Base-by-base conservation (phyloP, 1,140 invertebrate species). In the Dendroctonus valens region DNA sequence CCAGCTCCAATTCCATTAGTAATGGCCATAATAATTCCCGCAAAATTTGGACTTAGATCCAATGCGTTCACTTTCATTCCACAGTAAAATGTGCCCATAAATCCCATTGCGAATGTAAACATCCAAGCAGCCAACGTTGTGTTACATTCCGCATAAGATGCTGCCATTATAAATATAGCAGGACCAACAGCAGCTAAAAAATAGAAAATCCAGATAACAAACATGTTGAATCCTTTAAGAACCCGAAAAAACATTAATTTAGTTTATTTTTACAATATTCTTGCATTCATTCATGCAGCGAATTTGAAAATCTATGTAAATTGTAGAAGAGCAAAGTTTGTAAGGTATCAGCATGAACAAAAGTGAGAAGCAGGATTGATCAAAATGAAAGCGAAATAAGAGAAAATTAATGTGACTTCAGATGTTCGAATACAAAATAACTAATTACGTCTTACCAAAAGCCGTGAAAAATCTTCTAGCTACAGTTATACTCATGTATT, bases 1-100 rank as follows among this genome's bases (percentile, higher is more conserved):
- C 92, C 83, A 0, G 91, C 90, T 4, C 91, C 92, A 61, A 92
- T 87, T 1, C 90, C 91, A 76, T 95, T 94, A 0, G 91, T 89
- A 51, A 94, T 83, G 1, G 91, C 92, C 83, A 93, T 93, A 11
- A 92, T 77, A 0, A 89, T 89, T 51, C 91, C 91, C 9, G 91
- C 90, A 79, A 87, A 91, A 78, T 91, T 93, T 3, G 91, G 90
- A 41, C 89, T 89, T 50, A 96, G 83, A 77, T 95, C 92, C 52
- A 94, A 79, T 12, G 91, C 87, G 73, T 93, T 94, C 0, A 91
- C 86, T 77, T 90, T 90, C 84, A 90, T 87, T 41, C 88, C 88
- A 52, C 87, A 87, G 79, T 89, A 90, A 76, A 87, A 90, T 12
- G 87, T 85, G 5, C 90, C 89, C 88, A 90, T 91, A 5, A 89